Conservation (phyloP, 2,888 invertebrate genomes). For the Nomada fabriciana region DNA sequence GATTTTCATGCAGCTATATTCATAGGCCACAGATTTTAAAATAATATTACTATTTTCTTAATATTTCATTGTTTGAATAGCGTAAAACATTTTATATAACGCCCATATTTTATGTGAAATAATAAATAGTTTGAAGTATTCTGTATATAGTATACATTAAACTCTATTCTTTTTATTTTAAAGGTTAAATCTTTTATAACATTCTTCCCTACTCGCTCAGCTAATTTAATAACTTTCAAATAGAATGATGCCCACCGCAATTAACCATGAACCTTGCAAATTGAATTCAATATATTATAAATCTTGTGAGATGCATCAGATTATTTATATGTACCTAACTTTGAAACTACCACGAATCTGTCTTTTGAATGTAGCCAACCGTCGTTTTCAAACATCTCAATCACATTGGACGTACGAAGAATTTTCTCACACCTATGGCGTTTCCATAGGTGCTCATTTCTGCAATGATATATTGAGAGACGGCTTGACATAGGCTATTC, state of each 20-base stretch:
- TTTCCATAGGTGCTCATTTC: constrained; percentile 26
- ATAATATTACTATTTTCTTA: too few relatives aligned
- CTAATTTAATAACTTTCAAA: neutral
- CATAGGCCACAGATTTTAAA: too few relatives aligned
- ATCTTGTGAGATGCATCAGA: neutral
- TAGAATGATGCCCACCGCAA: neutral
- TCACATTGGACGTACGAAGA: constrained; percentile 1
- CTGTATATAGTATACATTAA: too few relatives aligned
- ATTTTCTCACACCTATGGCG: constrained; percentile 28
- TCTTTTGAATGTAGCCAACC: constrained; percentile 12
- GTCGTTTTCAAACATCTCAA: constrained; percentile 29
- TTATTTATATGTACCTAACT: constrained; percentile 2
- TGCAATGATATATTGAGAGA: constrained; percentile 24
- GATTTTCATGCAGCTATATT: too few relatives aligned
- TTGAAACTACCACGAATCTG: neutral
- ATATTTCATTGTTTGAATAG: too few relatives aligned
- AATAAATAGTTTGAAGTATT: too few relatives aligned
- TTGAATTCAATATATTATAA: neutral
- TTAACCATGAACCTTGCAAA: neutral
- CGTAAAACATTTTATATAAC: too few relatives aligned
- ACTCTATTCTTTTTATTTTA: too few relatives aligned
- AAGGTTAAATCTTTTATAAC: too few relatives aligned
- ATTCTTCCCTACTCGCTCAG: too few relatives aligned
- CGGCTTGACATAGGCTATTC: constrained; percentile 24
- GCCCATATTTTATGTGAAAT: too few relatives aligned